phyloP scores from a whole-genome alignment of 1,140 invertebrate species.

The Macrobrachium rosenbergii region DNA sequence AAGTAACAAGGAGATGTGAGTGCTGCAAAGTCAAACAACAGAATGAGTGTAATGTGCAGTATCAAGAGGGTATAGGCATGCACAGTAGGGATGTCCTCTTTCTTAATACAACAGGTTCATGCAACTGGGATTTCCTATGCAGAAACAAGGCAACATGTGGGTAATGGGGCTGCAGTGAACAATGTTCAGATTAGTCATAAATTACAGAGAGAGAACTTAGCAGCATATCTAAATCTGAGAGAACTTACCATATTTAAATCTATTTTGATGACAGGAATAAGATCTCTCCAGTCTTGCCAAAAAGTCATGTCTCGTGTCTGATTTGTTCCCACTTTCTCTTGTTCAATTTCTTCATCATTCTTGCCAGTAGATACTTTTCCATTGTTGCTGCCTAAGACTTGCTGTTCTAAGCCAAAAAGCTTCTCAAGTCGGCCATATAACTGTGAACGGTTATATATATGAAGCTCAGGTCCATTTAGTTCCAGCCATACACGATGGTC shows the following conservation, averaged over 20 bases:
- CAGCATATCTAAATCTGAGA: background rate
- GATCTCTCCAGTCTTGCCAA: conserved; percentile 87
- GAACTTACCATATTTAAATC: conserved; percentile 73
- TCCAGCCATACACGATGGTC: conserved; percentile 94
- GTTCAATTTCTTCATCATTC: conserved; percentile 40
- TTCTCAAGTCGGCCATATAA: conserved; percentile 91
- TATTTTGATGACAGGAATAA: conserved; percentile 97
- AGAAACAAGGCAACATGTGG: too few species aligned
- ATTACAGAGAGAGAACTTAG: too few species aligned
- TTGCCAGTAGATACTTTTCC: conserved; percentile 70
- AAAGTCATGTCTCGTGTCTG: conserved; percentile 65
- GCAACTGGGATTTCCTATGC: too few species aligned
- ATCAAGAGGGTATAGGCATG: too few species aligned
- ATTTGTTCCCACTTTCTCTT: conserved; percentile 21
- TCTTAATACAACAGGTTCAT: too few species aligned
- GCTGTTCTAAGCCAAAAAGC: conserved; percentile 84
- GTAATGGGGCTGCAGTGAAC: too few species aligned
- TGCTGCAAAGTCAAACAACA: too few species aligned
- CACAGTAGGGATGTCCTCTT: too few species aligned
- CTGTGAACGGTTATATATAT: conserved; percentile 94
- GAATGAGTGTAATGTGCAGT: too few species aligned
- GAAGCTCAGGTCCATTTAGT: conserved; percentile 95
- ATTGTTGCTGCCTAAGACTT: conserved; percentile 75
- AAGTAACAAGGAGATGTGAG: too few species aligned
- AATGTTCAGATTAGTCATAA: too few species aligned